phyloP scores from a whole-genome alignment of 2,888 invertebrate genomes.

The Hyposoter dolosus region DNA sequence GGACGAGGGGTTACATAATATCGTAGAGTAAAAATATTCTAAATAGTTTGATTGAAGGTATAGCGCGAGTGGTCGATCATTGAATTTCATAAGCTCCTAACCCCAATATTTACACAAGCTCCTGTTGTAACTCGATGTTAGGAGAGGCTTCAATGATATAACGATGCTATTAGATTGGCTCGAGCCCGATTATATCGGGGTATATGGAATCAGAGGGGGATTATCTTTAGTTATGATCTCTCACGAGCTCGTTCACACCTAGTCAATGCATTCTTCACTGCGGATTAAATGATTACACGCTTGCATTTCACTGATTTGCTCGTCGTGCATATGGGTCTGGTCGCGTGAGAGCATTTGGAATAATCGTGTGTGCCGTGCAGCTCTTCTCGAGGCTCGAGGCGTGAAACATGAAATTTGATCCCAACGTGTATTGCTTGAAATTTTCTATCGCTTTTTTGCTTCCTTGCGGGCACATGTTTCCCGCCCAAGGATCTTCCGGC shows the following conservation, averaged over 20 bases:
- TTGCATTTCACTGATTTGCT: constrained; percentile 10
- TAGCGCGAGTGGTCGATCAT: constrained; percentile 36
- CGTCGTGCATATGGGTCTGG: background rate
- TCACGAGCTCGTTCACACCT: constrained; percentile 41
- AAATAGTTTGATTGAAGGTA: constrained; percentile 53
- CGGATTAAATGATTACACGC: constrained; percentile 40
- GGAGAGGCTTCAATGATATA: constrained; percentile 23
- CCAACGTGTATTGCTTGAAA: background rate
- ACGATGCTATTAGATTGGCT: constrained; percentile 57
- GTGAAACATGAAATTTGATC: constrained; percentile 54
- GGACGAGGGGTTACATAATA: constrained; percentile 25
- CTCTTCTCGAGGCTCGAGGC: constrained; percentile 4
- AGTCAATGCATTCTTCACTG: background rate
- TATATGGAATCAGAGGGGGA: constrained; percentile 46
- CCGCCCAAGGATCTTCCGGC: constrained; percentile 35
- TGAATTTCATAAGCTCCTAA: constrained; percentile 52
- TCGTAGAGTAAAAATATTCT: constrained; percentile 36
- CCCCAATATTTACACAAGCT: constrained; percentile 13
- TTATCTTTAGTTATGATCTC: constrained; percentile 41
- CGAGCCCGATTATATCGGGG: constrained; percentile 57
- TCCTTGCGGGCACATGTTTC: constrained; percentile 23
- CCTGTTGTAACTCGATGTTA: constrained; percentile 14
- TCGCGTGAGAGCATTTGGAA: constrained; percentile 4
- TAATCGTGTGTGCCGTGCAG: background rate
- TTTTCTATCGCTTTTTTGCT: constrained; percentile 32